Evolutionary conservation across 2,888 invertebrate species (phyloP), one percentile per base, ranked within the genome.

Genomic region (Cataglyphis altisquamis): DNA sequence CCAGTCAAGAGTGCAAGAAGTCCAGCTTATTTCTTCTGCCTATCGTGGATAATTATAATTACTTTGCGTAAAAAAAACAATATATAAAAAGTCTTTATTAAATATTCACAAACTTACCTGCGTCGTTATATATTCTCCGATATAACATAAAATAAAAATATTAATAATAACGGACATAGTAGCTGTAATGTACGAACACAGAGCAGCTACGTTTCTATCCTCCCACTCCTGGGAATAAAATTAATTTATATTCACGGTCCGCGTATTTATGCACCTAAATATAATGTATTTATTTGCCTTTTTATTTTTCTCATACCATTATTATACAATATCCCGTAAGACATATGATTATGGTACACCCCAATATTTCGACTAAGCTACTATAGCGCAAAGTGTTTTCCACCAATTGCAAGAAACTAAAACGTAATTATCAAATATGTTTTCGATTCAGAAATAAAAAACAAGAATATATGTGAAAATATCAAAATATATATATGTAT

Each of bases 1-100:
- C 91, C 91, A 92, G 10, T 91, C 83, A n/a, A 89, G 89, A 2
- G 74, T 74, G 18, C 64, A 74, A 45, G 29, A 25, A n/a, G 74
- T 66, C 10, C 36, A 32, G 18, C 45, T 39, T 6, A 81, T 41
- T 15, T 72, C 41, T 21, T 72, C 63, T 6, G 70, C 39, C 81
- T 81, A 29, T 36, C 12, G 12, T 12, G 41, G 3, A 41, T 41
- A 41, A 41, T 41, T 36, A 6, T 36, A 6, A 36, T 36, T 36
- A 36, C 36, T 41, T 41, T 41, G 41, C 41, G 41, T 41, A 36
- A 41, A 41, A 41, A 41, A 41, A 41, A 41, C 12, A 3, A 12
- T 41, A 12, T 12, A 41, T 41, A 10, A 41, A 41, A 3, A 6
- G 6, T 36, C 36, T 41, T 12, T 36, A 63, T 39, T 36, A 63